These are phyloP conservation scores for Sipha maydis DNA, from an alignment of 2,888 invertebrate species.

Conservation along the genomic window DNA sequence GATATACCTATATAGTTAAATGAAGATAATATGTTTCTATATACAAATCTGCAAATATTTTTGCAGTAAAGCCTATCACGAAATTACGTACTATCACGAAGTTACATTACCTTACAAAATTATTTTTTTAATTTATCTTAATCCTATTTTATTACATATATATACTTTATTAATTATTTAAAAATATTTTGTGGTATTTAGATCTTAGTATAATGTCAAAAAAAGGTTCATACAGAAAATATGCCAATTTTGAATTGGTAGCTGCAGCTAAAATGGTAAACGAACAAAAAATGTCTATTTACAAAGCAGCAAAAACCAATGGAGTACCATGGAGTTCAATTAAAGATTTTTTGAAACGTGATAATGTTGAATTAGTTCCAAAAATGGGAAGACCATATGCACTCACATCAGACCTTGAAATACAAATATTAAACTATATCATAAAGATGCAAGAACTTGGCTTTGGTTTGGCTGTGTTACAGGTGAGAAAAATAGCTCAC, in stretches of 20 bases:
- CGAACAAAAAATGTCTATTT: constrained; percentile 20
- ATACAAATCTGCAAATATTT: constrained; percentile 12
- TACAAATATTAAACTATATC: constrained; percentile 18
- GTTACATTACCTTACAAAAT: not conserved
- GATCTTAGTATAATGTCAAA: not conserved
- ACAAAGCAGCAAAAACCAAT: constrained; percentile 6
- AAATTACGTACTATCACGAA: not conserved
- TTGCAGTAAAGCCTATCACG: not conserved
- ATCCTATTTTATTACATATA: too few relatives aligned
- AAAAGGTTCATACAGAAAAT: not conserved
- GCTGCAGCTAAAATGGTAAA: constrained; percentile 8
- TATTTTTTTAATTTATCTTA: too few relatives aligned
- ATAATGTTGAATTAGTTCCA: not conserved
- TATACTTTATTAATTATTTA: not conserved
- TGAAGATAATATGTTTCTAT: not conserved
- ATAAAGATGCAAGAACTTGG: constrained; percentile 33
- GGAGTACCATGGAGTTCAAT: not conserved
- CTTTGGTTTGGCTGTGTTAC: not conserved
- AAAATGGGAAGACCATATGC: constrained; percentile 17
- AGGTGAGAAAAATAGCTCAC: constrained; percentile 1
- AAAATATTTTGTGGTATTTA: not conserved
- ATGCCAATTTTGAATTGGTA: not conserved
- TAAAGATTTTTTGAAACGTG: constrained; percentile 1
- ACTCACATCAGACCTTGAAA: not conserved
- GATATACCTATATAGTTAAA: not conserved